Conservation (phyloP, 2,888 invertebrate genomes). For the Cerastoderma edule region DNA sequence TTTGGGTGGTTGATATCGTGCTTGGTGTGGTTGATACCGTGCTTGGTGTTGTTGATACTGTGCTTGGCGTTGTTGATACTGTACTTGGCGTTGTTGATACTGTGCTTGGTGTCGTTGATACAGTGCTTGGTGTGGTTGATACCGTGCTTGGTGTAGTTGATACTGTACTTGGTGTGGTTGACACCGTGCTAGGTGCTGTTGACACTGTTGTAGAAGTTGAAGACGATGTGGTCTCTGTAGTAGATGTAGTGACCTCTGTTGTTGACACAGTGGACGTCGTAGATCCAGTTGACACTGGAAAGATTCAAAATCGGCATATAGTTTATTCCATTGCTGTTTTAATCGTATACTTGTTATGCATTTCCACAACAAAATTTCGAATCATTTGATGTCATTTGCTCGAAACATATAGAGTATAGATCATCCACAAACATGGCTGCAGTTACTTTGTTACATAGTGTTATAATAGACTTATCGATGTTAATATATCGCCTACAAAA, state of each 20-base stretch:
- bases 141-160: not conserved
- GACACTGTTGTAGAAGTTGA: not conserved
- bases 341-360: too few species aligned
- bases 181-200: not conserved
- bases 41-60: not conserved
- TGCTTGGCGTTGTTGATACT: not conserved
- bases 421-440: too few species aligned
- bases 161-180: not conserved
- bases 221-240: not conserved
- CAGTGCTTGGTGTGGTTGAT: constrained; percentile 1
- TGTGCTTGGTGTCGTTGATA: not conserved
- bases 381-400: too few species aligned
- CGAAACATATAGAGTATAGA: too few species aligned
- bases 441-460: too few species aligned
- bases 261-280: not conserved
- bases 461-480: too few species aligned
- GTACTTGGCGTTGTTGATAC: constrained; percentile 1
- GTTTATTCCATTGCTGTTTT: too few species aligned
- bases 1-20: constrained; percentile 8
- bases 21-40: not conserved
- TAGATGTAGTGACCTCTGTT: not conserved
- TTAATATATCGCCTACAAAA: too few species aligned
- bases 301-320: too few species aligned
- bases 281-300: not conserved
- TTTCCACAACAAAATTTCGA: too few species aligned